Conservation (phyloP, 2,797 vertebrate genomes). For the Leptoclinus maculatus region DNA sequence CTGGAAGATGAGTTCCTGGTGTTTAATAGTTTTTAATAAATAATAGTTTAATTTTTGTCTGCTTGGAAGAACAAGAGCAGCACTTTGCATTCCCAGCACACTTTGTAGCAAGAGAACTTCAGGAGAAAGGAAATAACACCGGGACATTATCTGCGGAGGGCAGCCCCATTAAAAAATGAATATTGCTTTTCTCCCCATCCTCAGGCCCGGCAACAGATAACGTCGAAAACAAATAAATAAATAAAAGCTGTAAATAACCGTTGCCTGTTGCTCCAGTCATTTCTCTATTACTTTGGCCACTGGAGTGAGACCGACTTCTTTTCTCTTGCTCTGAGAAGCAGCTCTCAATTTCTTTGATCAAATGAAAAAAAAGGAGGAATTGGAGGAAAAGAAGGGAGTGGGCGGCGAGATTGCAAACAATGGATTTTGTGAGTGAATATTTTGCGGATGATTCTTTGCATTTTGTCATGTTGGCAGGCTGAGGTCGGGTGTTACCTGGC, state of each 20-base stretch:
- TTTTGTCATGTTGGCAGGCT: slow-evolving; percentile 19
- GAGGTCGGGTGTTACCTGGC: not conserved
- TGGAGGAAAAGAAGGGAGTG: slow-evolving; percentile 18
- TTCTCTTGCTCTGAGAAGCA: slow-evolving; percentile 77
- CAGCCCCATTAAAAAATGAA: slow-evolving; percentile 72
- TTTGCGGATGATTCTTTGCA: slow-evolving; percentile 22
- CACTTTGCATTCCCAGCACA: slow-evolving; percentile 50
- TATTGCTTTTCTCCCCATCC: slow-evolving; percentile 69
- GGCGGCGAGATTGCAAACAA: slow-evolving; percentile 8
- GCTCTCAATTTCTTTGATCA: slow-evolving; percentile 73
- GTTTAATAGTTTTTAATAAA: slow-evolving; percentile 6
- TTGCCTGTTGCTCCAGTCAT: slow-evolving; percentile 76
- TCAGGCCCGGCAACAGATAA: slow-evolving; percentile 64
- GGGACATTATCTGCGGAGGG: slow-evolving; percentile 65
- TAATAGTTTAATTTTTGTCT: slow-evolving; percentile 19
- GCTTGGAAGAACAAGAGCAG: slow-evolving; percentile 19
- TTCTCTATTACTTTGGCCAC: slow-evolving; percentile 81
- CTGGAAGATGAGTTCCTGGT: not conserved
- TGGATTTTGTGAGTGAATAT: slow-evolving; percentile 35
- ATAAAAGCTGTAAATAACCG: slow-evolving; percentile 76
- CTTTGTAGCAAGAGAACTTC: slow-evolving; percentile 40
- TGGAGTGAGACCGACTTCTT: slow-evolving; percentile 79
- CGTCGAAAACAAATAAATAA: slow-evolving; percentile 77
- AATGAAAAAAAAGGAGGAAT: slow-evolving; percentile 37
- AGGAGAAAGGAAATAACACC: slow-evolving; percentile 56